A percentile compares a stretch with the other conserved stretches of the same genome.
phyloP scores from a whole-genome alignment of 2,888 invertebrate genomes.

The Agonopterix alstromeriana region DNA sequence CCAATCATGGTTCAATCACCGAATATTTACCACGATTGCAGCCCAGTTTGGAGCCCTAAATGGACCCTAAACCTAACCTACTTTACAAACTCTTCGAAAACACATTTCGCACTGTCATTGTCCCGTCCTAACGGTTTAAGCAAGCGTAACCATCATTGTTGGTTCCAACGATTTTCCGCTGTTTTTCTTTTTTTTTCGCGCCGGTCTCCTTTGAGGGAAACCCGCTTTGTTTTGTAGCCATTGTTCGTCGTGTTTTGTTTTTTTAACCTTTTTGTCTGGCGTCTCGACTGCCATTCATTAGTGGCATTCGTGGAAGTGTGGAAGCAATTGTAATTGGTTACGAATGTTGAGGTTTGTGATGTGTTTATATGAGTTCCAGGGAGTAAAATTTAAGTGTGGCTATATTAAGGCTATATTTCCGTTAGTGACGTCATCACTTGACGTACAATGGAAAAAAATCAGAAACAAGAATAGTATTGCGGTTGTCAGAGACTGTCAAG shows the following conservation, averaged over 20 bases:
- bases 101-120: conserved; percentile 1
- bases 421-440: too few species aligned
- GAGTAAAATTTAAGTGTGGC: too few species aligned
- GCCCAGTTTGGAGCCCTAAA: too few species aligned
- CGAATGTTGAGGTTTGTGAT: background rate
- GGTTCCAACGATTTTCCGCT: conserved; percentile 14
- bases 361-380: background rate
- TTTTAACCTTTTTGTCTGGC: conserved; percentile 29
- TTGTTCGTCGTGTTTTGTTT: conserved; percentile 32
- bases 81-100: background rate
- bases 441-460: too few species aligned
- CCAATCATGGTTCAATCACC: too few species aligned
- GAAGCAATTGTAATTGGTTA: conserved; percentile 5
- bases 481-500: too few species aligned
- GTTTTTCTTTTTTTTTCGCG: conserved; percentile 20
- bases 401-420: too few species aligned
- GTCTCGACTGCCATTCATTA: conserved; percentile 27
- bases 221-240: conserved; percentile 29
- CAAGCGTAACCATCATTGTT: conserved; percentile 1
- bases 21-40: too few species aligned
- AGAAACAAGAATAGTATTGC: too few species aligned
- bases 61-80: too few species aligned
- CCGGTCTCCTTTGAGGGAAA: conserved; percentile 30
- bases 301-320: conserved; percentile 8
- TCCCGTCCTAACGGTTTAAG: background rate